phyloP scores from a whole-genome alignment of 2,797 vertebrate species.

The Danionella dracula region DNA sequence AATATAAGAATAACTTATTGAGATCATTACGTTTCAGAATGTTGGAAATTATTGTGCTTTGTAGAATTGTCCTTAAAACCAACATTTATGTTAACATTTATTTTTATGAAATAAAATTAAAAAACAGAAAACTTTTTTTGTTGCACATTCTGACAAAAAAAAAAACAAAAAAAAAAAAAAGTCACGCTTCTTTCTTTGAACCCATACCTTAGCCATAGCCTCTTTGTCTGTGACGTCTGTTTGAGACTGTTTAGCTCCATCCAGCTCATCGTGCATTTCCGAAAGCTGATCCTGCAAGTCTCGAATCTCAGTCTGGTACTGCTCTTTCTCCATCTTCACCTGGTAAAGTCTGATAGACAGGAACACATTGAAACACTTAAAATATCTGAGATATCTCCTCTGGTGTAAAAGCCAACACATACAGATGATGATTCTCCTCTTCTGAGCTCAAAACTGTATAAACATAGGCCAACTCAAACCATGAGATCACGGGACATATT shows the following conservation, averaged over 20 bases:
- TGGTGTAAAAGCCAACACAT: too few species aligned
- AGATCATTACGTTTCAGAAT: too few species aligned
- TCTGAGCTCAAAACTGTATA: not conserved
- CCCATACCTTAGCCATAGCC: constrained; percentile 57
- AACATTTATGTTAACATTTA: too few species aligned
- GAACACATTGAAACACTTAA: constrained; percentile 13
- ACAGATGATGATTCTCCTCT: too few species aligned
- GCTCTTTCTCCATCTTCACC: constrained; percentile 94
- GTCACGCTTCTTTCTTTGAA: too few species aligned
- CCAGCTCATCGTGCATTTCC: constrained; percentile 96
- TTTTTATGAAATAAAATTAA: too few species aligned
- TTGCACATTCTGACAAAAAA: too few species aligned
- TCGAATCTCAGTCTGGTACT: constrained; percentile 92
- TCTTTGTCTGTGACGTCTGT: constrained; percentile 77
- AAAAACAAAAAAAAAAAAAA: too few species aligned
- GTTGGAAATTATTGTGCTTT: too few species aligned
- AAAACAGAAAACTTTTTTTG: too few species aligned
- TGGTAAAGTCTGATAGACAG: constrained; percentile 80
- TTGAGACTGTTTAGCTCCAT: constrained; percentile 74
- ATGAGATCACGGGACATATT: not conserved
- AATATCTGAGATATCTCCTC: constrained; percentile 17
- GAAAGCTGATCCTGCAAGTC: constrained; percentile 98
- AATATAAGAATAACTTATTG: too few species aligned
- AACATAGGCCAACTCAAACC: not conserved
- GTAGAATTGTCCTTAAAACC: too few species aligned